Percentiles rank a stretch among this genome's conserved stretches.
These are phyloP conservation scores for Spisula subtruncata DNA, from an alignment of 2,888 invertebrate species.

Conservation along the genomic window DNA sequence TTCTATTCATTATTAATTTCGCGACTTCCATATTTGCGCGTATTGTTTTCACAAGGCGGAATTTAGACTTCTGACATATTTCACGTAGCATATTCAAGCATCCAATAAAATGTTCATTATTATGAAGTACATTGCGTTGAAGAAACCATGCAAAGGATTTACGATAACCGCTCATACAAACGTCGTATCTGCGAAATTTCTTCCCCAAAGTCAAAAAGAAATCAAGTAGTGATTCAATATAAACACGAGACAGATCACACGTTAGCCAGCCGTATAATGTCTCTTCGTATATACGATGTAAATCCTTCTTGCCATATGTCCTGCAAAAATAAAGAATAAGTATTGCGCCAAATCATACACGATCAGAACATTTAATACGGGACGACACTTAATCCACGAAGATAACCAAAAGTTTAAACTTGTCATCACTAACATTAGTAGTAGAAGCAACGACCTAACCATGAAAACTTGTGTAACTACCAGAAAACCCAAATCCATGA, in stretches of 20 bases:
- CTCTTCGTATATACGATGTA: neutral
- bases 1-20: neutral
- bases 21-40: neutral
- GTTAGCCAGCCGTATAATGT: slow-evolving; percentile 28
- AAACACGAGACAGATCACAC: slow-evolving; percentile 12
- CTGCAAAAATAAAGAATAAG: neutral
- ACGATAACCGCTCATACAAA: neutral
- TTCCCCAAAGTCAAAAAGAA: slow-evolving; percentile 10
- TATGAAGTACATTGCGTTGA: neutral
- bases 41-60: slow-evolving; percentile 24
- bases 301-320: neutral
- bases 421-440: too few relatives aligned
- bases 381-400: too few relatives aligned
- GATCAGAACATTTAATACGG: too few relatives aligned
- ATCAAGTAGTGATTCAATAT: neutral
- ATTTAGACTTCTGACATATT: slow-evolving; percentile 12
- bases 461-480: too few relatives aligned
- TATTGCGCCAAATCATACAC: too few relatives aligned
- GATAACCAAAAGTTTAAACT: too few relatives aligned
- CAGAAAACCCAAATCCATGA: too few relatives aligned
- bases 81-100: neutral
- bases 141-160: neutral
- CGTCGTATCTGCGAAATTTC: neutral
- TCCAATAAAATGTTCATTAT: neutral
- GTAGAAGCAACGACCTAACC: too few relatives aligned